phyloP scores from a whole-genome alignment of 2,797 vertebrate genomes.

The Rhynchonycteris naso region DNA sequence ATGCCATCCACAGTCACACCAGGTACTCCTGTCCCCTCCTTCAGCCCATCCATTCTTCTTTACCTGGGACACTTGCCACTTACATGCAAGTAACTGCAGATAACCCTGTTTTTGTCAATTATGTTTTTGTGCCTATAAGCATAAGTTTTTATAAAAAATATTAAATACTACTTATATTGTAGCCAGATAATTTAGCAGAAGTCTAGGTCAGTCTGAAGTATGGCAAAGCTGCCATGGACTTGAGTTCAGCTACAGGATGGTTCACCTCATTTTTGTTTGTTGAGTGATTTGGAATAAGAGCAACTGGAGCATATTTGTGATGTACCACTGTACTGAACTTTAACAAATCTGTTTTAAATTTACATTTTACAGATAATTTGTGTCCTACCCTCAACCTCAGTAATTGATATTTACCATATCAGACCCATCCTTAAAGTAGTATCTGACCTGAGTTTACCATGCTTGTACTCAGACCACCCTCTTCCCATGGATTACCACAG shows the following conservation, averaged over 20 bases:
- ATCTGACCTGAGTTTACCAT: neutral
- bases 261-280: slow-evolving; percentile 10
- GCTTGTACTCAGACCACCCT: neutral
- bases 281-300: neutral
- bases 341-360: neutral
- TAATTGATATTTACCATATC: neutral
- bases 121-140: neutral
- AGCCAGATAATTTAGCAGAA: neutral
- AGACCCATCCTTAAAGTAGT: neutral
- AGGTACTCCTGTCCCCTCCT: neutral
- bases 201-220: neutral
- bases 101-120: neutral
- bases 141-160: neutral
- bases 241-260: neutral
- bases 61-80: neutral
- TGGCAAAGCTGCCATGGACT: neutral
- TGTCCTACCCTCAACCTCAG: neutral
- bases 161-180: neutral
- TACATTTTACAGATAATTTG: neutral
- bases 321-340: neutral
- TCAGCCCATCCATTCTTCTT: neutral
- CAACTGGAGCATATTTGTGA: neutral
- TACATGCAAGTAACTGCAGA: neutral
- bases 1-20: neutral
- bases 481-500: neutral